Conservation (phyloP, 2,888 invertebrate species). For the Plebejus anna region DNA sequence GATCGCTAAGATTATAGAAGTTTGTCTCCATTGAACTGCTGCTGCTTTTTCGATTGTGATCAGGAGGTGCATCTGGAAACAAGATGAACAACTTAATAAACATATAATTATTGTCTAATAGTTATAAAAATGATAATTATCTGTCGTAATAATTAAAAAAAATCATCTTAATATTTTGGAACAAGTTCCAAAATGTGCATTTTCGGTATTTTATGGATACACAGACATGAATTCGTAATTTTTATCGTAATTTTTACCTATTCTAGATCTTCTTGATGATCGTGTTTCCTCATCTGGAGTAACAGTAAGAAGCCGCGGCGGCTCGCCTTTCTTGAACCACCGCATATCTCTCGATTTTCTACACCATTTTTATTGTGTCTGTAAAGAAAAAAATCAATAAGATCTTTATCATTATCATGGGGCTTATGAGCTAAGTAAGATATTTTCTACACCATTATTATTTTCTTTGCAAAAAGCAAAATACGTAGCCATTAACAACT, state of each 20-base stretch:
- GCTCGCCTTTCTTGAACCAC: conserved; percentile 86
- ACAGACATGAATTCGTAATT: not conserved
- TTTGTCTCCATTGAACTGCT: conserved; percentile 83
- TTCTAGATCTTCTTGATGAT: conserved; percentile 63
- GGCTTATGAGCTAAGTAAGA: not conserved
- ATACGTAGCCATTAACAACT: no score
- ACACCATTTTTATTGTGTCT: conserved; percentile 48
- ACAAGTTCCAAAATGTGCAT: not conserved
- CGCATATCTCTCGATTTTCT: conserved; percentile 73
- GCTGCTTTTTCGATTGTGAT: conserved; percentile 81
- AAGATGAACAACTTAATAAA: no score
- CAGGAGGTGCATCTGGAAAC: conserved; percentile 81
- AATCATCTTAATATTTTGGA: not conserved
- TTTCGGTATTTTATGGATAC: not conserved
- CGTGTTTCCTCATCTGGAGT: conserved; percentile 80
- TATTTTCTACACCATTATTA: no score
- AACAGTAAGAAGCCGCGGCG: conserved; percentile 84
- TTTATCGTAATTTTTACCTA: conserved; percentile 53
- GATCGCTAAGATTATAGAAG: conserved; percentile 83
- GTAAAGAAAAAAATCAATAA: conserved; percentile 39
- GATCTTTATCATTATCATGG: not conserved
- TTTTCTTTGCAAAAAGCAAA: no score
- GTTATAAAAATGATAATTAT: no score
- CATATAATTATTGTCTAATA: no score
- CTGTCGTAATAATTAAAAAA: not conserved